phyloP scores from a whole-genome alignment of 2,888 invertebrate genomes.

The Mythimna pallens region DNA sequence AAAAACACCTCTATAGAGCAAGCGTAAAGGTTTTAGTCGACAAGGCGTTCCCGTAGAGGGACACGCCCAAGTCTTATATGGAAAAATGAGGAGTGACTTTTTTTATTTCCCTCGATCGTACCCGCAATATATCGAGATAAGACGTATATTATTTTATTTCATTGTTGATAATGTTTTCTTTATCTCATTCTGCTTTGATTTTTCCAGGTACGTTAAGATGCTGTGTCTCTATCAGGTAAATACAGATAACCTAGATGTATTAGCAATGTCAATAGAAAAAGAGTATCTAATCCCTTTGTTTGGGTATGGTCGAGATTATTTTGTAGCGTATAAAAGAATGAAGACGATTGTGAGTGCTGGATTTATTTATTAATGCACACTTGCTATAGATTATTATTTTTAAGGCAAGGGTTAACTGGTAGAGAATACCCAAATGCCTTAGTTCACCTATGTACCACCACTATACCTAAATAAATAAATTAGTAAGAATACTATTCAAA shows the following conservation, averaged over 20 bases:
- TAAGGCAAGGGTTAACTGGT: too few relatives aligned
- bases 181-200: slow-evolving; percentile 67
- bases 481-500: slow-evolving; percentile 44
- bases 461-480: slow-evolving; percentile 7
- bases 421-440: too few relatives aligned
- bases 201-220: slow-evolving; percentile 85
- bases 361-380: too few relatives aligned
- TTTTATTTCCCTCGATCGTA: slow-evolving; percentile 80
- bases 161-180: slow-evolving; percentile 71
- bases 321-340: slow-evolving; percentile 40
- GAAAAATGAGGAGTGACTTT: slow-evolving; percentile 85
- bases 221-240: slow-evolving; percentile 84
- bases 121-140: slow-evolving; percentile 75
- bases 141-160: slow-evolving; percentile 77
- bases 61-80: slow-evolving; percentile 89
- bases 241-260: slow-evolving; percentile 66
- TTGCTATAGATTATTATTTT: too few relatives aligned
- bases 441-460: too few relatives aligned
- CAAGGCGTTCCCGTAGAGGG: slow-evolving; percentile 82
- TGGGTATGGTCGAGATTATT: slow-evolving; percentile 50
- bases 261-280: slow-evolving; percentile 44
- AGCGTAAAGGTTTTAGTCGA: slow-evolving; percentile 80
- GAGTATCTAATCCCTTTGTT: slow-evolving; percentile 36
- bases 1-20: slow-evolving; percentile 87
- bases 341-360: slow-evolving; percentile 12